A percentile compares a stretch with the other conserved stretches of the same genome.
These are phyloP conservation scores for Tenthredo mesomela DNA, from an alignment of 2,888 invertebrate genomes.

Conservation along the genomic window DNA sequence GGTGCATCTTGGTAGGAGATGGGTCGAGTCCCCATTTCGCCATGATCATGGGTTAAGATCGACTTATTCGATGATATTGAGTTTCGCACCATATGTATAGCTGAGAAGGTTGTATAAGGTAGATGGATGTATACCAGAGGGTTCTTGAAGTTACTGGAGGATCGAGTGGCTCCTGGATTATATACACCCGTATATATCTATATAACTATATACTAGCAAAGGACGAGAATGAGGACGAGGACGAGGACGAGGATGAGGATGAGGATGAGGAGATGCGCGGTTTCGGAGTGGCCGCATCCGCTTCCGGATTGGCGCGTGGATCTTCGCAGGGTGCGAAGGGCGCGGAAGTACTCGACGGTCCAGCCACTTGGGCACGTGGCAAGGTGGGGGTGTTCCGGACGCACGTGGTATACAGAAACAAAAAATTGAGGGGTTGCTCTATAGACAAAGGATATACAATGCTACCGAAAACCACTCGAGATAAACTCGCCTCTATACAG, in stretches of 20 bases:
- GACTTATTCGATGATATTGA: constrained; percentile 4
- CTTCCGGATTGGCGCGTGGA: constrained; percentile 75
- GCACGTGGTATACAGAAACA: constrained; percentile 42
- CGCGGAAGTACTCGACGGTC: constrained; percentile 24
- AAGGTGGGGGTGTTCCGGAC: constrained; percentile 20
- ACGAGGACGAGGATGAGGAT: background rate
- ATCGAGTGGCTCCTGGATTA: constrained; percentile 33
- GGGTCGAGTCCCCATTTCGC: background rate
- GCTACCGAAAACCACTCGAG: background rate
- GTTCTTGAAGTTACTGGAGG: background rate
- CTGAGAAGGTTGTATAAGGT: background rate
- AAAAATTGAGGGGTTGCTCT: constrained; percentile 15
- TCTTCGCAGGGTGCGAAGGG: constrained; percentile 46
- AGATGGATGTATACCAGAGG: background rate
- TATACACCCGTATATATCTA: constrained; percentile 14
- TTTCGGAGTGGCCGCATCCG: constrained; percentile 72
- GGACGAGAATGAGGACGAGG: background rate
- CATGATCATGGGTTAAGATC: background rate
- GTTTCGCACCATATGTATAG: background rate
- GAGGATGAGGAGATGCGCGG: background rate
- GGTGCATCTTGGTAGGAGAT: background rate
- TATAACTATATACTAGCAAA: background rate
- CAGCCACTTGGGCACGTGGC: constrained; percentile 50
- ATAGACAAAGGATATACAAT: constrained; percentile 12
- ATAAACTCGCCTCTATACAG: background rate